Conservation (phyloP, 2,113 vertebrate species). For the Channa argus region DNA sequence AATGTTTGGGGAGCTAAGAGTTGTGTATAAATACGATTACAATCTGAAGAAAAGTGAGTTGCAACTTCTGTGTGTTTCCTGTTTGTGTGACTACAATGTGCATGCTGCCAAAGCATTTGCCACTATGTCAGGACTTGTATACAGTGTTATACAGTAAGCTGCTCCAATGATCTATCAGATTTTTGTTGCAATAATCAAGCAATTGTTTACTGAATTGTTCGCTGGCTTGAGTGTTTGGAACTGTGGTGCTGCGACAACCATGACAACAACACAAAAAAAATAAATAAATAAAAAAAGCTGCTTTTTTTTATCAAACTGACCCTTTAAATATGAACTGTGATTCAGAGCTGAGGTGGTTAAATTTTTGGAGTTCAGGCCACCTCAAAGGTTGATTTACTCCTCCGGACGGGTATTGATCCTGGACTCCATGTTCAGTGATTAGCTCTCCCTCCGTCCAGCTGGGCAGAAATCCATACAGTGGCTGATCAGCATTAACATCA, state of each 20-base stretch:
- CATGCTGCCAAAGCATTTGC: no score
- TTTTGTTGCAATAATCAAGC: no score
- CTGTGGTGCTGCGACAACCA: not conserved
- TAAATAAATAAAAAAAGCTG: not conserved
- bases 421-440: conserved; percentile 64
- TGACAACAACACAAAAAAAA: not conserved
- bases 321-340: conserved; percentile 5
- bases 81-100: not conserved
- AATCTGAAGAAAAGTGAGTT: not conserved
- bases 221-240: not conserved
- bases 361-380: conserved; percentile 26
- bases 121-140: no score
- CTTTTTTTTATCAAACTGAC: not conserved
- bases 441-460: conserved; percentile 58
- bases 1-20: not conserved
- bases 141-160: not conserved
- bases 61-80: not conserved
- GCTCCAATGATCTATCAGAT: no score
- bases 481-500: conserved; percentile 72
- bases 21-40: not conserved
- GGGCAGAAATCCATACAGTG: conserved; percentile 67
- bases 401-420: conserved; percentile 63
- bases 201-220: no score
- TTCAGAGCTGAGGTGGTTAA: conserved; percentile 34
- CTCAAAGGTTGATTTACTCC: conserved; percentile 56